Evolutionary conservation across 2,113 vertebrate species (phyloP).

Genomic region (Vidua chalybeata): DNA sequence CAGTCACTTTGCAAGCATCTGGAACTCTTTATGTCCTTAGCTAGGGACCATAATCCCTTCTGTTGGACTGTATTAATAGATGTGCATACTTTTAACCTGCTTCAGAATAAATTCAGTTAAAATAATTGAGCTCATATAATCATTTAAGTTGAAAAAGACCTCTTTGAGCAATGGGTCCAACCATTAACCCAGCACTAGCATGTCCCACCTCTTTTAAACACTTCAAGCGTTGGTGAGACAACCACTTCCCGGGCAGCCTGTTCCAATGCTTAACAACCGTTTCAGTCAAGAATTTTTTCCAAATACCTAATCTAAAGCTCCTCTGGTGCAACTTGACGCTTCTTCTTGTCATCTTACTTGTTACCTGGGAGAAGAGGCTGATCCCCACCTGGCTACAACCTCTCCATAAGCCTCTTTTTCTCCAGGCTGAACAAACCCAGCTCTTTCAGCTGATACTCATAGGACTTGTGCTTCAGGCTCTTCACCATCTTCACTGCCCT

Average conservation of each 20-base stretch:
- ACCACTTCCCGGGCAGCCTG: neutral
- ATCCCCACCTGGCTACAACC: neutral
- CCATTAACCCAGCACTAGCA: neutral
- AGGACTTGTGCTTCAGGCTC: neutral
- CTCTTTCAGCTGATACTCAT: neutral
- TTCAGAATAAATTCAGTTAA: neutral
- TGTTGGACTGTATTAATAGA: neutral
- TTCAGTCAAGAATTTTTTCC: neutral
- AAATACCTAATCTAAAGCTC: neutral
- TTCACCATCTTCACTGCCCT: neutral
- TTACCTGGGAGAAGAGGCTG: neutral
- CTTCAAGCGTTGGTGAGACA: neutral
- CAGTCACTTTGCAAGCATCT: neutral
- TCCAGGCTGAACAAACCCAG: neutral
- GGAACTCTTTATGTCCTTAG: neutral
- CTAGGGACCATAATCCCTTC: neutral
- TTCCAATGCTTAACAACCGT: neutral
- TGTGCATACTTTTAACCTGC: neutral
- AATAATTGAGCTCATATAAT: neutral
- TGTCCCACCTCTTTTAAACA: neutral
- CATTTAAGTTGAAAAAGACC: neutral
- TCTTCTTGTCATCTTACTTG: neutral
- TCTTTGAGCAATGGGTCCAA: neutral
- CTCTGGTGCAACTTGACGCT: accelerated
- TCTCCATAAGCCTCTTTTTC: neutral